A percentile compares a stretch with the other conserved stretches of the same genome.
These are phyloP conservation scores for Drosophila tropicalis DNA, from an alignment of 1,140 invertebrate genomes.

Conservation along the genomic window DNA sequence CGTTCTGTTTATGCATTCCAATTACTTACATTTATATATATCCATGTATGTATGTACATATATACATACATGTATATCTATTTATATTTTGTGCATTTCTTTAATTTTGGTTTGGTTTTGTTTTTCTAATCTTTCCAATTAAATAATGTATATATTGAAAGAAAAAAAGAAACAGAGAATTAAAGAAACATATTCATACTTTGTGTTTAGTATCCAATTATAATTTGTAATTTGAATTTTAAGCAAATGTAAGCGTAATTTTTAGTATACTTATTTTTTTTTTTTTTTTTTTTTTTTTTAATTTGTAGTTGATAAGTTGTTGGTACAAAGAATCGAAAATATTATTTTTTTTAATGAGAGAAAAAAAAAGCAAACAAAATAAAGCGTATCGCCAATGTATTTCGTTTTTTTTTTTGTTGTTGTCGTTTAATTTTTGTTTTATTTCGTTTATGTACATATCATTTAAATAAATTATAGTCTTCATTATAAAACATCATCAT, in stretches of 20 bases:
- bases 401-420: constrained; percentile 31
- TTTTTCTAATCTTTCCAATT: constrained; percentile 13
- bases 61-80: constrained; percentile 1
- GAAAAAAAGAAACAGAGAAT: constrained; percentile 27
- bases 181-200: constrained; percentile 53
- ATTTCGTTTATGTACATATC: constrained; percentile 19
- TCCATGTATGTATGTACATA: constrained; percentile 12
- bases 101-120: neutral
- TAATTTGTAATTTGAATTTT: constrained; percentile 60
- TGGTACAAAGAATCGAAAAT: constrained; percentile 76
- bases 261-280: constrained; percentile 47
- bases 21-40: constrained; percentile 58
- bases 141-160: constrained; percentile 14
- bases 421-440: constrained; percentile 40
- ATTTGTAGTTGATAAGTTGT: constrained; percentile 70
- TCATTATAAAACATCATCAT: neutral
- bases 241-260: constrained; percentile 37
- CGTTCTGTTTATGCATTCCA: constrained; percentile 78
- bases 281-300: constrained; percentile 41
- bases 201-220: constrained; percentile 45
- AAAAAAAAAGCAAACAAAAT: constrained; percentile 47
- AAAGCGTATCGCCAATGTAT: constrained; percentile 75
- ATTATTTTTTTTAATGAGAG: constrained; percentile 65
- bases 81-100: constrained; percentile 6
- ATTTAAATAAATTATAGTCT: constrained; percentile 15